These are phyloP conservation scores for Phyllotis vaccarum DNA, from an alignment of 2,797 vertebrate species.

Conservation along the genomic window DNA sequence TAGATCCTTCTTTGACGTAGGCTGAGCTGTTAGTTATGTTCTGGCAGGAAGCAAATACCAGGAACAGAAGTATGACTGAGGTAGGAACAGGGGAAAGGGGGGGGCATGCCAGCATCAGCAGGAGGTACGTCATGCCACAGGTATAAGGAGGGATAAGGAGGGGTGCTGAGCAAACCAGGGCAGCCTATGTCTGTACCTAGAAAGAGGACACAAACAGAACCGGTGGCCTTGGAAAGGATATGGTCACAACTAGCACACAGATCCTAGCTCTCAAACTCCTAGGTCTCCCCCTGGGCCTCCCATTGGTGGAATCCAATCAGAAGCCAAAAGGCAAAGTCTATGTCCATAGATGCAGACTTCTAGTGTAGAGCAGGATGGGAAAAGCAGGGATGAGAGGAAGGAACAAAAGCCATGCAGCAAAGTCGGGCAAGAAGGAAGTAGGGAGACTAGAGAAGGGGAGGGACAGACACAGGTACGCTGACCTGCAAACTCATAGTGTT, in stretches of 20 bases:
- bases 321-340: not conserved
- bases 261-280: not conserved
- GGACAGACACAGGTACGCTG: not conserved
- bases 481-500: not conserved
- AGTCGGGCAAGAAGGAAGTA: not conserved
- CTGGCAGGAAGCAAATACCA: constrained; percentile 4
- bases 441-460: not conserved
- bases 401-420: not conserved
- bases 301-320: not conserved
- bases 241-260: not conserved
- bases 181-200: not conserved
- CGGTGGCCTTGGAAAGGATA: not conserved
- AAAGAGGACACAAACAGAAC: not conserved
- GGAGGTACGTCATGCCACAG: not conserved
- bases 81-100: not conserved
- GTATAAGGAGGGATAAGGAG: not conserved
- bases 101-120: not conserved
- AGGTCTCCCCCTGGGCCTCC: not conserved
- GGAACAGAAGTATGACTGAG: not conserved
- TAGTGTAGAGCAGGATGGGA: not conserved
- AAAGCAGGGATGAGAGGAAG: not conserved
- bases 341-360: not conserved
- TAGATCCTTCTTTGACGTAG: not conserved
- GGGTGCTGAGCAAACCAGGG: too few relatives aligned
- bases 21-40: not conserved